Evolutionary conservation across 2,113 vertebrate genomes (phyloP).

Genomic region (Centropus unirufus): DNA sequence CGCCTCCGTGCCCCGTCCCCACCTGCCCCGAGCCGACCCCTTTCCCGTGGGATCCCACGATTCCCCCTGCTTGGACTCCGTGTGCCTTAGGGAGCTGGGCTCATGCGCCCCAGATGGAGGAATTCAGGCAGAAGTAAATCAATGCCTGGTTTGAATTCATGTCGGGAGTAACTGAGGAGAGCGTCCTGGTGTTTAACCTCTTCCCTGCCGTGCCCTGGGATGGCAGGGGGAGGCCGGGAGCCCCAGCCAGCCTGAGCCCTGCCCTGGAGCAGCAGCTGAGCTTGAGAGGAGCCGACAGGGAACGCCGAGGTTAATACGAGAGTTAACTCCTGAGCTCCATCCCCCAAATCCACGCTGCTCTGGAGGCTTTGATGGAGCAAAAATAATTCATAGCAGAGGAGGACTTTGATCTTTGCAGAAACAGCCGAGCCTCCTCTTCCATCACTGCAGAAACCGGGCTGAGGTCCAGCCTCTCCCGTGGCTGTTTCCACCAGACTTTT

Average conservation of each 20-base stretch:
- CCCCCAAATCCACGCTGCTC: background rate
- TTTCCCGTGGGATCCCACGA: background rate
- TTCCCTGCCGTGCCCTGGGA: accelerated
- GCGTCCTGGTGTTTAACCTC: background rate
- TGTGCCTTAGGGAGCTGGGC: background rate
- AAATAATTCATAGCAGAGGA: background rate
- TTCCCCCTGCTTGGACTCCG: background rate
- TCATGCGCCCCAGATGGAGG: background rate
- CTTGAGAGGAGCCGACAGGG: background rate
- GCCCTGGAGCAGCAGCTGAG: background rate
- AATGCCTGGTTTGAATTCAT: background rate
- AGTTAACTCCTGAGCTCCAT: background rate
- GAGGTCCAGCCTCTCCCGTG: background rate
- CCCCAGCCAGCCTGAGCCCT: background rate
- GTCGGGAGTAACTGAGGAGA: background rate
- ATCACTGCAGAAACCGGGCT: accelerated
- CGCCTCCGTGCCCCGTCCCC: too few relatives aligned
- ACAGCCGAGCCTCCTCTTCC: background rate
- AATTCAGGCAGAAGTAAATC: background rate
- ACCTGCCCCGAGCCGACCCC: background rate
- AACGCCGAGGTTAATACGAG: background rate
- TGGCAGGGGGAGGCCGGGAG: accelerated
- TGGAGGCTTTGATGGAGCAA: background rate
- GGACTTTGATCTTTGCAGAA: background rate
- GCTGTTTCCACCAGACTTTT: background rate